Evolutionary conservation across 2,797 vertebrate genomes (phyloP).

Genomic region (Clangula hyemalis): DNA sequence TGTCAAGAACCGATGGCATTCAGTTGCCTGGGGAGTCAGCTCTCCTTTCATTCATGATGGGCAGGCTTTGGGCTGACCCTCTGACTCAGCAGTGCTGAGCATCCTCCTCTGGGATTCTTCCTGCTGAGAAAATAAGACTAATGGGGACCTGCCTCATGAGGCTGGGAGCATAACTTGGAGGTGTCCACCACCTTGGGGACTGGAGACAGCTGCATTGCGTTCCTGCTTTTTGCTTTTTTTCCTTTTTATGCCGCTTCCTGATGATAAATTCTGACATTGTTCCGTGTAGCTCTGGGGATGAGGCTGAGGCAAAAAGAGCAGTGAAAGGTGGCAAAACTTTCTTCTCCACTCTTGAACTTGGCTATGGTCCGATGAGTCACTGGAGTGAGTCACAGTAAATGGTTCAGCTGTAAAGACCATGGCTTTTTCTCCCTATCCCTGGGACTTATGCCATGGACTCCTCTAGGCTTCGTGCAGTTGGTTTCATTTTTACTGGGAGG

Average conservation of each 20-base stretch:
- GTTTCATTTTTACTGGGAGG: not conserved
- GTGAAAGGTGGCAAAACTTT: not conserved
- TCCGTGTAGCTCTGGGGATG: not conserved
- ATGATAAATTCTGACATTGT: not conserved
- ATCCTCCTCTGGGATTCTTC: not conserved
- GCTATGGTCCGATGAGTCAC: not conserved
- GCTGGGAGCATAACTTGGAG: not conserved
- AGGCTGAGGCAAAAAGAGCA: not conserved
- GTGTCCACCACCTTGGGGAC: not conserved
- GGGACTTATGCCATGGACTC: not conserved
- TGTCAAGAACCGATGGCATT: not conserved
- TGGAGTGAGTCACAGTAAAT: not conserved
- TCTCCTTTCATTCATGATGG: not conserved
- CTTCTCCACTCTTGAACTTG: not conserved
- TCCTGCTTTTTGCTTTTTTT: not conserved
- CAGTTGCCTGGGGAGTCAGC: not conserved
- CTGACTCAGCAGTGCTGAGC: not conserved
- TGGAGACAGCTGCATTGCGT: accelerated
- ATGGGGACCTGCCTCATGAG: not conserved
- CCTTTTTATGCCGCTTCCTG: not conserved
- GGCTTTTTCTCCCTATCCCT: not conserved
- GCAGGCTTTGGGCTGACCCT: not conserved
- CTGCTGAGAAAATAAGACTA: not conserved
- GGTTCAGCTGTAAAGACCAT: not conserved
- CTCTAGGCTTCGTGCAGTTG: not conserved